Percentiles rank a stretch among this genome's conserved stretches.
Evolutionary conservation across 2,797 vertebrate genomes (phyloP).

Genomic region (Glyptemys insculpta): DNA sequence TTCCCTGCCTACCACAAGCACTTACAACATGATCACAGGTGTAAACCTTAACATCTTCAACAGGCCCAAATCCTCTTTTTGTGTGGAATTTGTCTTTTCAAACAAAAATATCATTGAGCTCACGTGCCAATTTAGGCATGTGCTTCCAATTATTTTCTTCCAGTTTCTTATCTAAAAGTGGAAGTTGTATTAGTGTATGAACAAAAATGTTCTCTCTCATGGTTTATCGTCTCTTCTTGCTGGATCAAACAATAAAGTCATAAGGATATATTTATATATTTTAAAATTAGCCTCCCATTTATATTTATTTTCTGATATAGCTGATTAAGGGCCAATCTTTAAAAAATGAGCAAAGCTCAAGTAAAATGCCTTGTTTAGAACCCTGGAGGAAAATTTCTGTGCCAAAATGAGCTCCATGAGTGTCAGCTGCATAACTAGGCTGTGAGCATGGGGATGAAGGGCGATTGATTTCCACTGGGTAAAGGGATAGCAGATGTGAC

Average conservation of each 20-base stretch:
- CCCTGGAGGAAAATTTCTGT: neutral
- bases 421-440: neutral
- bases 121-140: neutral
- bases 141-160: conserved; percentile 19
- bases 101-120: neutral
- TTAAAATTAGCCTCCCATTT: conserved; percentile 8
- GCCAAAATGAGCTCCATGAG: neutral
- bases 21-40: neutral
- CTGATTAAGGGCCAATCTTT: neutral
- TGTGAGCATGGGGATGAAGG: neutral
- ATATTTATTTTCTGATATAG: conserved; percentile 16
- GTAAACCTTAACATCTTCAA: neutral
- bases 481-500: neutral
- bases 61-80: neutral
- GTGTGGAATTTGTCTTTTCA: neutral
- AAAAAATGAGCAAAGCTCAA: neutral
- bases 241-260: neutral
- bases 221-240: conserved; percentile 33
- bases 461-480: neutral
- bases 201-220: conserved; percentile 1
- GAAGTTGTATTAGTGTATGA: conserved; percentile 7
- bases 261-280: conserved; percentile 1
- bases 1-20: neutral
- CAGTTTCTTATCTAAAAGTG: neutral
- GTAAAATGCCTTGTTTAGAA: neutral